A percentile compares a stretch with the other conserved stretches of the same genome.
phyloP scores from a whole-genome alignment of 2,888 invertebrate species.

The Empis stercorea region DNA sequence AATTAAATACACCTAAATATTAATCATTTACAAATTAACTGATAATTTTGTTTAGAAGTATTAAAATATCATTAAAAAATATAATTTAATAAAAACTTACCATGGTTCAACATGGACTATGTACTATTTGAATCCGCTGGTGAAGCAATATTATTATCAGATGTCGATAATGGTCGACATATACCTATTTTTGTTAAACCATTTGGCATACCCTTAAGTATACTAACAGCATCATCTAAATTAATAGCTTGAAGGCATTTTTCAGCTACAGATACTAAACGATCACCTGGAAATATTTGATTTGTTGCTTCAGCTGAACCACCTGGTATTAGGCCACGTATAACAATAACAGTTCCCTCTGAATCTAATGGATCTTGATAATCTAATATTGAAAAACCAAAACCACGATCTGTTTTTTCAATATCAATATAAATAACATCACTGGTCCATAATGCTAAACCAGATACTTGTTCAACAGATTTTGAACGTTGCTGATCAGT shows the following conservation, averaged over 20 bases:
- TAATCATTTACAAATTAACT: no score
- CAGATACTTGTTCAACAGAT: conserved; percentile 87
- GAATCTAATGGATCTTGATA: conserved; percentile 96
- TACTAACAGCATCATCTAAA: conserved; percentile 89
- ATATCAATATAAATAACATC: conserved; percentile 86
- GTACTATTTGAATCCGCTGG: conserved; percentile 33
- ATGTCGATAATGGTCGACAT: conserved; percentile 54
- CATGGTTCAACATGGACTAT: conserved; percentile 26
- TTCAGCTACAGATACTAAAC: conserved; percentile 84
- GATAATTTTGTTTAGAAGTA: no score
- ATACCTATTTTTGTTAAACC: conserved; percentile 86
- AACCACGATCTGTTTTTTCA: conserved; percentile 85
- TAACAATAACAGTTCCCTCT: conserved; percentile 90
- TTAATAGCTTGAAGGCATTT: conserved; percentile 81
- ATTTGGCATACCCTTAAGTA: conserved; percentile 83
- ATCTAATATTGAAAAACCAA: conserved; percentile 96
- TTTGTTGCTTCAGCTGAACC: conserved; percentile 96
- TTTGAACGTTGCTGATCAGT: conserved; percentile 70
- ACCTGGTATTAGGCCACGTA: conserved; percentile 91
- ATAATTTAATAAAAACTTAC: no score
- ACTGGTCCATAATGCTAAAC: conserved; percentile 93
- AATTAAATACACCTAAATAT: no score
- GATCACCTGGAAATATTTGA: conserved; percentile 88
- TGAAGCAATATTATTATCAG: conserved; percentile 36
- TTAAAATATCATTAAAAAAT: no score